Evolutionary conservation across 1,140 invertebrate species (phyloP).

Genomic region (Drosophila chauvacae): DNA sequence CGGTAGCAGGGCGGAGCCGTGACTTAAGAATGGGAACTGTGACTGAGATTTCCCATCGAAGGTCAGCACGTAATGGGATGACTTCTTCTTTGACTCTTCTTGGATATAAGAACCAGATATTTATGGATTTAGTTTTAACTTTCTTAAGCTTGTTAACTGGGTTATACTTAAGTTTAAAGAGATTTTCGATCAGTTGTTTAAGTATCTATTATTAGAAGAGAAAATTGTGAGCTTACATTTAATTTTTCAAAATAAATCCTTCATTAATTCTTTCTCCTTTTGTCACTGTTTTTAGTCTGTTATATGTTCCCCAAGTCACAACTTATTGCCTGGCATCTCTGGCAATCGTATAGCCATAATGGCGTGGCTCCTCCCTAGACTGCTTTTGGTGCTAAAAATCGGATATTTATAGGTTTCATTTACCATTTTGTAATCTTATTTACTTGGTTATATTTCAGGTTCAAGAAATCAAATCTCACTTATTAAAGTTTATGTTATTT

Average conservation of each 20-base stretch:
- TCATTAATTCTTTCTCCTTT: background rate
- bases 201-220: no score
- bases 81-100: no score
- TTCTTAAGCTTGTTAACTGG: background rate
- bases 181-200: no score
- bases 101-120: background rate
- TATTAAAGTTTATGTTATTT: no score
- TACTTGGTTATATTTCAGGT: no score
- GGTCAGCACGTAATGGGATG: background rate
- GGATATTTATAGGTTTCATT: no score
- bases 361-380: no score
- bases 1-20: background rate
- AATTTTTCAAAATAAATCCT: background rate
- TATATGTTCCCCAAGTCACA: constrained; percentile 9
- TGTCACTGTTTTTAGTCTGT: background rate
- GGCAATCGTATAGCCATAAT: constrained; percentile 10
- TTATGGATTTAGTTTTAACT: background rate
- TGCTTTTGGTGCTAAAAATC: no score
- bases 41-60: background rate
- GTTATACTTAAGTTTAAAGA: background rate
- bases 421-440: no score
- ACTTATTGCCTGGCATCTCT: constrained; percentile 39
- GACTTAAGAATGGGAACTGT: background rate
- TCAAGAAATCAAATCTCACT: no score
- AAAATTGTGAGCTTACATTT: no score